Evolutionary conservation across 2,113 vertebrate species (phyloP), one percentile per base, ranked within the genome.

Genomic region (Macaca mulatta): DNA sequence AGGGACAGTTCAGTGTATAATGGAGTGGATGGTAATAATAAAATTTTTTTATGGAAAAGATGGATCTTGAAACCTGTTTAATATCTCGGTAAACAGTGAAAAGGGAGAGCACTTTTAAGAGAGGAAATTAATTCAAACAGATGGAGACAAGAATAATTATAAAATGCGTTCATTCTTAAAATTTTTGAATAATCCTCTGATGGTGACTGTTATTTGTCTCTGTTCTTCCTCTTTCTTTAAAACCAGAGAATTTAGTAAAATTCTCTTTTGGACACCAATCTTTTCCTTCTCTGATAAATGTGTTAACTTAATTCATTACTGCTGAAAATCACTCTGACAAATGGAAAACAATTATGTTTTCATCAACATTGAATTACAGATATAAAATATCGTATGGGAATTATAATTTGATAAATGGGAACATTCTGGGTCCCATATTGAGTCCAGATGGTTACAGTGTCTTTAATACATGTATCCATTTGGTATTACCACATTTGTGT

Each of bases 391-490:
- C 97, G 9, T 69, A 97, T 97, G 86, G 78, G 88, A 98, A 98
- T 97, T 98, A 96, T 87, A 97, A 97, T 97, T 98, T 98, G 98
- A 98, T 98, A 98, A 98, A 98, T 98, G 69, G 95, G 96, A 93
- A 96, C 96, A 98, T 98, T 98, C 97, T 97, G 88, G 16, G 43
- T 96, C 96, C 97, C 98, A 98, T 98, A 98, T 97, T 98, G 98
- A 97, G 98, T 98, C 98, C 98, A 99, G 99, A 99, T 99, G 98
- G 98, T 98, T 98, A 97, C 85, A 98, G 70, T 96, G 97, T 97
- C 95, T 97, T 98, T 97, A 98, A 98, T 98, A 98, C 98, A 98
- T 97, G 96, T 93, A 97, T 97, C 96, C 98, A 96, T 98, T 98
- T 98, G 98, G 96, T 98, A 98, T 98, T 98, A 98, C 81, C 85